Evolutionary conservation across 1,140 invertebrate species (phyloP).

Genomic region (Drosophila insularis): DNA sequence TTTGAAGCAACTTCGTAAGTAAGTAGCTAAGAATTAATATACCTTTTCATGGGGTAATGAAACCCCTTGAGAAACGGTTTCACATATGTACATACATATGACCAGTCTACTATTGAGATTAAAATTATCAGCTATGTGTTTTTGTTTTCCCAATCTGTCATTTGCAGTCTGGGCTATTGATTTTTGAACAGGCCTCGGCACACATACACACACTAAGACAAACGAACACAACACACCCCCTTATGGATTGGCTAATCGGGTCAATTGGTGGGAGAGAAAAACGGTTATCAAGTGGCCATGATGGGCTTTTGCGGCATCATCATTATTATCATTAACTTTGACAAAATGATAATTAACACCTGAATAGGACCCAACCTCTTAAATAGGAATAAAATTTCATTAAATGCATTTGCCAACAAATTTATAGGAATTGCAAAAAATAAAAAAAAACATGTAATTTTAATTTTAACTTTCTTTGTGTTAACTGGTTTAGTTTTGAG

Average conservation of each 20-base stretch:
- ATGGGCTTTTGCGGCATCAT: background rate
- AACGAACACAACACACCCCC: conserved; percentile 2
- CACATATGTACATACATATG: background rate
- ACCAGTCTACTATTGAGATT: background rate
- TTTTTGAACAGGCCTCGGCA: conserved; percentile 38
- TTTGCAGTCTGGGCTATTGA: conserved; percentile 57
- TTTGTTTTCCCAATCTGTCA: conserved; percentile 35
- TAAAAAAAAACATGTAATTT: conserved; percentile 35
- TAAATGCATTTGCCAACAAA: conserved; percentile 34
- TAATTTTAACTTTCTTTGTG: conserved; percentile 78
- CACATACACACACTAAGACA: background rate
- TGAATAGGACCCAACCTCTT: conserved; percentile 20
- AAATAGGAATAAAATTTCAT: conserved; percentile 37
- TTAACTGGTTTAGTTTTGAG: conserved; percentile 27
- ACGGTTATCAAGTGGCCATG: conserved; percentile 38
- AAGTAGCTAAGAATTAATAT: too few relatives aligned
- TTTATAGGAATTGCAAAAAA: conserved; percentile 38
- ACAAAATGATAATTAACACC: conserved; percentile 46
- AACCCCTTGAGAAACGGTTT: background rate
- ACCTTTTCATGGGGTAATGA: background rate
- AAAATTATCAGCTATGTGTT: conserved; percentile 1
- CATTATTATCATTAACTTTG: background rate
- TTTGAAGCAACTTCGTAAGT: too few relatives aligned
- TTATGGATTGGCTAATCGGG: conserved; percentile 53
- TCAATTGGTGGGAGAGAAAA: conserved; percentile 55